Base-by-base conservation (phyloP, 2,797 vertebrate species). In the Falco cherrug region DNA sequence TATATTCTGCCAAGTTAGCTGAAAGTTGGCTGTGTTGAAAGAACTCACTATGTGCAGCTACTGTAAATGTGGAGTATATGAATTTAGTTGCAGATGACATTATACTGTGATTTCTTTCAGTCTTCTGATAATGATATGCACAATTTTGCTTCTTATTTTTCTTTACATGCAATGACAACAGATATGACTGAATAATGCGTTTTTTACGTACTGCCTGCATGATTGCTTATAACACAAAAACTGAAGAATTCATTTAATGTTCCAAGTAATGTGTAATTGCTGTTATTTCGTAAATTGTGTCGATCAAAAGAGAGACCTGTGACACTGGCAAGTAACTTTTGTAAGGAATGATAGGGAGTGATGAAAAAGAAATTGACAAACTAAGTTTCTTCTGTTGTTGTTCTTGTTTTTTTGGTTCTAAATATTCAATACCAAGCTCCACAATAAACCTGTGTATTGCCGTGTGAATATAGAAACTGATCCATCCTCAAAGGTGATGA, bases 361-460 rank as follows among this genome's bases (percentile, higher is more conserved):
- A 43, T 48, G 57, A 73, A 88, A 91, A 86, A 87, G 18, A 83
- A 60, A 24, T 6, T n/a, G 59, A 73, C 24, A 91, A 81, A 84
- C 64, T 43, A 54, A n/a, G 10, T 5, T 80, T 1, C 15, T 91
- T 59, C 16, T 57, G 6, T 19, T 56, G 10, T 28, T 81, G 7
- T 41, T 64, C 16, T 67, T 41, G 5, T 65, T 87, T 24, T 57
- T 88, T 85, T 79, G 63, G 17, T 69, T 31, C 51, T 87, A 79
- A 90, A 90, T 93, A 79, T 86, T 90, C 82, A 84, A 33, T 31
- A 90, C 16, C 13, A 88, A 13, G 5, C 31, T 94, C 31, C 25
- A 45, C 31, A 57, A 47, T 31, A 33, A 64, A 67, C 15, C 17
- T 31, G 12, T 0, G 0, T 61, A 41, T 39, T 65, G 16, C 26